Base-by-base conservation (phyloP, 1,140 invertebrate genomes). In the Phymastichus coffea region DNA sequence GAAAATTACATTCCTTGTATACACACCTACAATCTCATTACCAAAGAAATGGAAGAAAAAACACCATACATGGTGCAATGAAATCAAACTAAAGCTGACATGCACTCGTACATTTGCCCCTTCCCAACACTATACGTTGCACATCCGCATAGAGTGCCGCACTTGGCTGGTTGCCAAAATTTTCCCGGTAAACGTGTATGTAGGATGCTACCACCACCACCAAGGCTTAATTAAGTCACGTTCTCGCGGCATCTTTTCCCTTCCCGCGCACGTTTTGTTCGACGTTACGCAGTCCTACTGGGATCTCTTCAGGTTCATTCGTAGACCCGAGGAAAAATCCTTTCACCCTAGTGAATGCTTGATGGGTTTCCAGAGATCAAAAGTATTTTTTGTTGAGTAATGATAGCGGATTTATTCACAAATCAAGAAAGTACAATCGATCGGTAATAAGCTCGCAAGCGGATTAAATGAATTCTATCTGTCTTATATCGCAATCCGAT, bases 71-170 rank as follows among this genome's bases (percentile, higher is more conserved):
- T n/a, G n/a, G n/a, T n/a, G n/a, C n/a, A n/a, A n/a, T n/a, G n/a
- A n/a, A n/a, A n/a, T n/a, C n/a, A n/a, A n/a, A n/a, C n/a, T n/a
- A n/a, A n/a, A n/a, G n/a, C n/a, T n/a, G n/a, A n/a, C n/a, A n/a
- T n/a, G n/a, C n/a, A n/a, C n/a, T n/a, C n/a, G n/a, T n/a, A n/a
- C n/a, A n/a, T n/a, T n/a, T n/a, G n/a, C n/a, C n/a, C n/a, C n/a
- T n/a, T n/a, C n/a, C n/a, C n/a, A n/a, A n/a, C n/a, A n/a, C n/a
- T n/a, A n/a, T n/a, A n/a, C n/a, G n/a, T n/a, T n/a, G n/a, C n/a
- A 75, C 69, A 76, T 77, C 75, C 68, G 75, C 75, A n/a, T n/a
- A n/a, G n/a, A 77, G 71, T 76, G 74, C 75, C 73, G 71, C 66
- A 65, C 56, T 73, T 76, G 75, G 74, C 73, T 53, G 55, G 33